Percentiles rank a stretch among this genome's conserved stretches.
Evolutionary conservation across 2,888 invertebrate species (phyloP).

Genomic region (Tribolium freemani): DNA sequence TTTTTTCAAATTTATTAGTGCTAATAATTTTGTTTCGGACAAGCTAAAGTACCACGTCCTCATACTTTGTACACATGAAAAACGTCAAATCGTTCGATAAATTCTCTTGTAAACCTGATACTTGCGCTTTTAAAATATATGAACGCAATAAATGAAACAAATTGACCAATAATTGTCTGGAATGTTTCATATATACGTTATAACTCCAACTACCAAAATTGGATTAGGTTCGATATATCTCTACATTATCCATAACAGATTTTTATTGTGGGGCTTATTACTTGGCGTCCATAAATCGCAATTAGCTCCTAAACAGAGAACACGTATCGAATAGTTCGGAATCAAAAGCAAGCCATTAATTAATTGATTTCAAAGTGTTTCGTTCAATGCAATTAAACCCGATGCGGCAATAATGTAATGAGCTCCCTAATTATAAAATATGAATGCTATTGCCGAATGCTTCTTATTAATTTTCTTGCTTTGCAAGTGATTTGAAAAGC

Average conservation of each 20-base stretch:
- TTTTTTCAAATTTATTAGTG: slow-evolving; percentile 21
- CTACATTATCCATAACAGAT: slow-evolving; percentile 41
- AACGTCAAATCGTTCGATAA: slow-evolving; percentile 38
- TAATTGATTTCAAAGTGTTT: background rate
- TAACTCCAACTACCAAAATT: slow-evolving; percentile 38
- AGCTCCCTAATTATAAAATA: background rate
- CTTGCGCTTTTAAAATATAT: slow-evolving; percentile 44
- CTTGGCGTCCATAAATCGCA: slow-evolving; percentile 20
- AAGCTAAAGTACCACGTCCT: slow-evolving; percentile 11
- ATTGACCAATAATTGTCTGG: slow-evolving; percentile 47
- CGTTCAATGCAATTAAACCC: background rate
- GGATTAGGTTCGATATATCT: slow-evolving; percentile 42
- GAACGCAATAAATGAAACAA: slow-evolving; percentile 45
- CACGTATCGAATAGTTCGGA: background rate
- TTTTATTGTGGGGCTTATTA: slow-evolving; percentile 42
- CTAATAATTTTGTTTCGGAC: slow-evolving; percentile 25
- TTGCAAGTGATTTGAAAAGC: background rate
- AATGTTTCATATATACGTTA: slow-evolving; percentile 43
- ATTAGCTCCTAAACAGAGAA: background rate
- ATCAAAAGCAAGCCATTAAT: background rate
- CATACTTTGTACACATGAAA: slow-evolving; percentile 32
- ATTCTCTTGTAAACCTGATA: slow-evolving; percentile 30
- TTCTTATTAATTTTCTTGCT: background rate
- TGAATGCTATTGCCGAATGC: background rate
- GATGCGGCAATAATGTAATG: background rate